phyloP scores from a whole-genome alignment of 2,888 invertebrate genomes.

The Amaurobius ferox region DNA sequence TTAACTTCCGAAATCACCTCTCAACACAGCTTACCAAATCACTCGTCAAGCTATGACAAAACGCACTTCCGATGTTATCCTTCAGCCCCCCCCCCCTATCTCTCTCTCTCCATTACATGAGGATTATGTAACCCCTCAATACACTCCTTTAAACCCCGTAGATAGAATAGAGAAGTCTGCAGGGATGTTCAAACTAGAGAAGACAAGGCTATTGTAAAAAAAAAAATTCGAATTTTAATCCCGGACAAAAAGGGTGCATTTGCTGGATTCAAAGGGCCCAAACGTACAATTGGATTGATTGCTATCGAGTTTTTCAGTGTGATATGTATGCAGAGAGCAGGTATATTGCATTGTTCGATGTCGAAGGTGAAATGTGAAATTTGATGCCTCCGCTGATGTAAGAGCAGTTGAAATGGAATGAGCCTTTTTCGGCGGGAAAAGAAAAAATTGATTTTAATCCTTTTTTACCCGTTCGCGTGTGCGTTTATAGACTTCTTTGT shows the following conservation, averaged over 20 bases:
- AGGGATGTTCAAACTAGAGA: constrained; percentile 25
- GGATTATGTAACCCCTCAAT: constrained; percentile 61
- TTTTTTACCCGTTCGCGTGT: no score
- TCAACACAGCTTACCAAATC: no score
- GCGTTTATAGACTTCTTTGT: no score
- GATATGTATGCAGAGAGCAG: no score
- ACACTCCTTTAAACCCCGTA: not conserved
- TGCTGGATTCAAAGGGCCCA: constrained; percentile 48
- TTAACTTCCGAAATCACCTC: no score
- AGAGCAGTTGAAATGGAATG: no score
- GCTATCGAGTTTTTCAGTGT: not conserved
- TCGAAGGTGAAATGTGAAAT: no score
- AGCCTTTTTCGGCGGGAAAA: no score
- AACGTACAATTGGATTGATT: constrained; percentile 31
- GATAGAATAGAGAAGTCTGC: no score
- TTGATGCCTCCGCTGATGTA: no score
- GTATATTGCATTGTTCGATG: no score
- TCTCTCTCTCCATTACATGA: constrained; percentile 23
- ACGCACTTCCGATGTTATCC: constrained; percentile 23
- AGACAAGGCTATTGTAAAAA: not conserved
- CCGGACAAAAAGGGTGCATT: constrained; percentile 25
- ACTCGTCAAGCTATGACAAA: not conserved
- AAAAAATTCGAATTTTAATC: constrained; percentile 43
- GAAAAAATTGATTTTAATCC: no score
- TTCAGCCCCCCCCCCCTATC: constrained; percentile 16